Conservation (phyloP, 2,113 vertebrate genomes). For the Aptenodytes forsteri region DNA sequence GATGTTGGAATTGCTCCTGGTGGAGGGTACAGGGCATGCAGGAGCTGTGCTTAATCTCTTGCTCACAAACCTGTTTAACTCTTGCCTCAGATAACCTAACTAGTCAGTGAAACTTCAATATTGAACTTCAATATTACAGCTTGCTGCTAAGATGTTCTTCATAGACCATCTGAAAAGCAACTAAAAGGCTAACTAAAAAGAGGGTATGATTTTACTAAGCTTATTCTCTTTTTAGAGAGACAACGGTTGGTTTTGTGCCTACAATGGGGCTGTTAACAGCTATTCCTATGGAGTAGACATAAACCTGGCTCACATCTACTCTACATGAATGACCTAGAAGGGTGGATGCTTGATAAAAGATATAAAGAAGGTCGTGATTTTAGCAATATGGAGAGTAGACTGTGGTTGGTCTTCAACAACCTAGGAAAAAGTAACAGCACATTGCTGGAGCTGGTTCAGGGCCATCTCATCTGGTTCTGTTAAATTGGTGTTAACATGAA, state of each 20-base stretch:
- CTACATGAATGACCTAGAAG: background rate
- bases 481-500: background rate
- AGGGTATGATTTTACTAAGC: background rate
- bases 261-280: background rate
- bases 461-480: background rate
- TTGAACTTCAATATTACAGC: background rate
- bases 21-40: background rate
- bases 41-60: background rate
- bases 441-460: background rate
- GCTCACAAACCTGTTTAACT: background rate
- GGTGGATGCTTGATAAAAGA: background rate
- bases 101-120: background rate
- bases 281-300: background rate
- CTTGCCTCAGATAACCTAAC: background rate
- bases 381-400: background rate
- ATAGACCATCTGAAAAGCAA: background rate
- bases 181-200: background rate
- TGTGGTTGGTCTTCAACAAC: background rate
- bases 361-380: background rate
- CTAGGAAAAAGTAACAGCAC: background rate
- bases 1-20: background rate
- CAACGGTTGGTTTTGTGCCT: background rate
- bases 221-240: background rate
- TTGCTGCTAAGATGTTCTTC: background rate
- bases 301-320: background rate